Percentiles rank a stretch among this genome's conserved stretches.
These are phyloP conservation scores for Nephrotoma guestfalica DNA, from an alignment of 2,888 invertebrate species.

Conservation along the genomic window DNA sequence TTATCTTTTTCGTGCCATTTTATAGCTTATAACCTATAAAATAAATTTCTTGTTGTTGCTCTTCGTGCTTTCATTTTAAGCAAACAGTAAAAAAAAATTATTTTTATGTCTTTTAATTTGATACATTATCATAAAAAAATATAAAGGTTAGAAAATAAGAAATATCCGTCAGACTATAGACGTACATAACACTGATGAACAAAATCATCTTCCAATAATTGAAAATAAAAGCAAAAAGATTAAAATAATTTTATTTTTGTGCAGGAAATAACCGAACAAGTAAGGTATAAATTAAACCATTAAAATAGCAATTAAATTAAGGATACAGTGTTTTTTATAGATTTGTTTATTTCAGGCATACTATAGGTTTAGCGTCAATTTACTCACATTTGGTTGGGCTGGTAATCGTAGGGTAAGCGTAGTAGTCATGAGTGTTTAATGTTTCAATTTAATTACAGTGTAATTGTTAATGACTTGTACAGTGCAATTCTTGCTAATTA, in stretches of 20 bases:
- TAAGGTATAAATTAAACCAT: background rate
- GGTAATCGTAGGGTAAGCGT: too few relatives aligned
- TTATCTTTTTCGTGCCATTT: background rate
- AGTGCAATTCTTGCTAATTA: too few relatives aligned
- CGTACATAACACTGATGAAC: background rate
- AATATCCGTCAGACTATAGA: background rate
- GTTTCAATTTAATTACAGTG: too few relatives aligned
- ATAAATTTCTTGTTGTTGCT: background rate
- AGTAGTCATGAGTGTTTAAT: too few relatives aligned
- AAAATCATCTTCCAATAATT: background rate
- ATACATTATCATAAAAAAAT: background rate
- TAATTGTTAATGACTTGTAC: too few relatives aligned
- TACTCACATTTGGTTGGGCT: background rate
- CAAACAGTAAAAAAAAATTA: background rate
- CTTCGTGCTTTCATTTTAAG: background rate
- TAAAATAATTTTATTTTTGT: background rate
- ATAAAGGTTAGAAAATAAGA: background rate
- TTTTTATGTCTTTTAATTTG: background rate
- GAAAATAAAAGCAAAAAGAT: background rate
- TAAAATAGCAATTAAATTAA: background rate
- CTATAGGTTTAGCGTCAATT: background rate
- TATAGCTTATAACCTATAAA: background rate
- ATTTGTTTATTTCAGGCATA: background rate
- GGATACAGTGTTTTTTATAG: background rate
- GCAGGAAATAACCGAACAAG: background rate